Base-by-base conservation (phyloP, 2,113 vertebrate genomes). In the Nerophis ophidion region DNA sequence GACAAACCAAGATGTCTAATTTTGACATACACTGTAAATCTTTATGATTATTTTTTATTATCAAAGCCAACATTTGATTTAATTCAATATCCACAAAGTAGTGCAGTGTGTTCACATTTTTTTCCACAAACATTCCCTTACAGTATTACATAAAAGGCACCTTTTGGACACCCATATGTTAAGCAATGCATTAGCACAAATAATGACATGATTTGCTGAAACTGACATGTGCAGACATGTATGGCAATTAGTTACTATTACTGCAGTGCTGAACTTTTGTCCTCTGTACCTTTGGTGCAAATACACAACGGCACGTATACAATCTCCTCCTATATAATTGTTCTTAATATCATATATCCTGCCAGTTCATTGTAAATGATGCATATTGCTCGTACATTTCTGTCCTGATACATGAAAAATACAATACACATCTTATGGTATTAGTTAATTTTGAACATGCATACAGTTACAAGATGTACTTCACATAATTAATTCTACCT, bases 241-340 rank as follows among this genome's bases (percentile, higher is more conserved):
- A 51, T 57, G 56, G 61, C 72, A 81, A 85, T 83, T 84, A 79
- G 73, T 76, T 64, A 82, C 71, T 68, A 70, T 68, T 70, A 34
- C 81, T 70, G 73, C 81, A 66, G 61, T 35, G 66, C 62, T 86
- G 82, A 84, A 87, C 82, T 78, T 79, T 77, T 83, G 85, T 85
- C 76, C 83, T 81, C 52, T 66, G 74, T 80, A 68, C 74, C 75
- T 81, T 75, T 81, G 66, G 33, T n/a, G 13, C 8, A 15, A 8
- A 38, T 34, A 55, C 67, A 66, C 54, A 70, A 54, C 11, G 33
- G 14, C 38, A 16, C 48, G 19, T 26, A 26, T 26, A 26, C 26
- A 26, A 26, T 26, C 26, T 26, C 2, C 26, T 26, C 26, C 26
- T 26, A 3, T 26, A 26, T 26, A 3, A 26, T 26, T 26, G 19